Percentiles rank a stretch among this genome's conserved stretches.
Conservation (phyloP, 2,797 vertebrate genomes). For the Crax fasciolata region DNA sequence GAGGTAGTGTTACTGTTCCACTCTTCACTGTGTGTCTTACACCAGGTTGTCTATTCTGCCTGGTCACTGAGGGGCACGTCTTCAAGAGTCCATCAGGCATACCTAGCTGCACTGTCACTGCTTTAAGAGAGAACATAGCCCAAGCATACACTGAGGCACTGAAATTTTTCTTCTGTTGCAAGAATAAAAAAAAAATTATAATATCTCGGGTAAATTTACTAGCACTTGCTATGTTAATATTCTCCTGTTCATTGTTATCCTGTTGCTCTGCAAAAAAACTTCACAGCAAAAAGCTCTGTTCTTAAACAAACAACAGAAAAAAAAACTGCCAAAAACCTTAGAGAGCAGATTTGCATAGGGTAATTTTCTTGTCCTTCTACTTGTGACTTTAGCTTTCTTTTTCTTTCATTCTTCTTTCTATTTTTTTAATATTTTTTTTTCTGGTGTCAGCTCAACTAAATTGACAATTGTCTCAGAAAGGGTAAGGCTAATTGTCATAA, state of each 20-base stretch:
- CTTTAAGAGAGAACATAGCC: neutral
- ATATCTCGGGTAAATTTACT: neutral
- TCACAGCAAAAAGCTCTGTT: neutral
- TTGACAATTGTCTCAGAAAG: neutral
- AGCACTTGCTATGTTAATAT: neutral
- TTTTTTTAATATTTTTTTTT: neutral
- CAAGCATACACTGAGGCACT: neutral
- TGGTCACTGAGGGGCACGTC: neutral
- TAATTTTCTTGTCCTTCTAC: neutral
- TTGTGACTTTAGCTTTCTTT: neutral
- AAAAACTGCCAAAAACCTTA: neutral
- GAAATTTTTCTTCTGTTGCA: conserved; percentile 3
- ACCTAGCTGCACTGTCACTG: neutral
- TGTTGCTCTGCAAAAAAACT: neutral
- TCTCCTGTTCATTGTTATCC: neutral
- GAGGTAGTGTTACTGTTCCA: neutral
- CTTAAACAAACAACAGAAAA: neutral
- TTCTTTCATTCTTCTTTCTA: neutral
- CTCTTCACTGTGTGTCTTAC: neutral
- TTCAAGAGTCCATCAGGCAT: neutral
- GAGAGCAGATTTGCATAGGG: neutral
- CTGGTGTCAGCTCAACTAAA: neutral
- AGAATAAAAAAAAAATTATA: neutral
- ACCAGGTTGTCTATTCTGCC: neutral
- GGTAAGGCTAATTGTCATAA: conserved; percentile 9